These are phyloP conservation scores for Formica exsecta DNA, from an alignment of 1,140 invertebrate genomes.

Conservation along the genomic window DNA sequence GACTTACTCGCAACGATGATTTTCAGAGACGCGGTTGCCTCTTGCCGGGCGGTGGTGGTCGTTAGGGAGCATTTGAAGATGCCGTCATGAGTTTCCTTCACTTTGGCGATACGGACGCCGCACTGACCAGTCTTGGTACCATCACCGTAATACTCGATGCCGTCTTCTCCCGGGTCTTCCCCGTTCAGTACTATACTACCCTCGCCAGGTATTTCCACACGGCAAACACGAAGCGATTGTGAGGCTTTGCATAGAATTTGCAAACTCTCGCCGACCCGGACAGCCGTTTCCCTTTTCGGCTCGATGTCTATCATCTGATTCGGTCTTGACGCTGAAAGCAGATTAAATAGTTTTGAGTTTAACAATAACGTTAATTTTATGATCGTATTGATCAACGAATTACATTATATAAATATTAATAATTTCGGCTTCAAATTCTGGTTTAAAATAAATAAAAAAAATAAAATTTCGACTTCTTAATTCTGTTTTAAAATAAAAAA, in stretches of 20 bases:
- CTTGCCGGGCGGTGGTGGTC: conserved; percentile 81
- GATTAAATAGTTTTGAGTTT: conserved; percentile 1
- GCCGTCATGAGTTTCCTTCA: conserved; percentile 90
- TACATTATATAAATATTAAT: neutral
- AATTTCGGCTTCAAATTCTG: neutral
- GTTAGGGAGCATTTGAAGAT: conserved; percentile 89
- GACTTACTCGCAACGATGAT: conserved; percentile 91
- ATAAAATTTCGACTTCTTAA: neutral
- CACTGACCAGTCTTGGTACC: conserved; percentile 89
- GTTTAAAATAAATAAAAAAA: neutral
- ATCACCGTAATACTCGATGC: conserved; percentile 87
- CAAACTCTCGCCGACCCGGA: conserved; percentile 83
- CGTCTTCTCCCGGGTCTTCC: conserved; percentile 78
- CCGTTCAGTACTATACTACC: conserved; percentile 77
- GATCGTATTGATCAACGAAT: neutral
- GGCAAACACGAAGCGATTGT: conserved; percentile 83
- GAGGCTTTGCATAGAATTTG: conserved; percentile 85
- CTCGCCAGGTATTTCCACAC: conserved; percentile 86
- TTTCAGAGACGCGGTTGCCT: conserved; percentile 86
- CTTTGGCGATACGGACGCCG: conserved; percentile 88
- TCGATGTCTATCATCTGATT: conserved; percentile 78
- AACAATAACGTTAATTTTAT: neutral
- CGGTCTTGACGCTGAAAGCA: conserved; percentile 72
- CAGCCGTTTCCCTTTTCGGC: conserved; percentile 78
- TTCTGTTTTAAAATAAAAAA: neutral